phyloP scores from a whole-genome alignment of 92 coral and sea anemone species.

The Virgularia gustaviana region DNA sequence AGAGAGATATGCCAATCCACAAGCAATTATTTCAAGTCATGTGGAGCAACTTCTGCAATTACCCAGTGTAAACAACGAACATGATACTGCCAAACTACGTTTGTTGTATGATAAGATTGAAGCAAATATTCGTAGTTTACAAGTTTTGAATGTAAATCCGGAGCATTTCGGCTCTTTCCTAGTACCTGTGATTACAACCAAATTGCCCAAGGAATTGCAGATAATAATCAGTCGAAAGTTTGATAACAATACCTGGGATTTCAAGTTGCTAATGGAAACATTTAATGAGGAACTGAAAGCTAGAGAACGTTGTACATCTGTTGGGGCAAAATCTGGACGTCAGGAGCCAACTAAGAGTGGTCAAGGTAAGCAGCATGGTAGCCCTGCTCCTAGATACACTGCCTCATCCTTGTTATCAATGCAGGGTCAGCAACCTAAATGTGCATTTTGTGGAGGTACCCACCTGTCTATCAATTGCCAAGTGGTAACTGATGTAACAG shows the following conservation, averaged over 20 bases:
- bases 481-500: too few species aligned
- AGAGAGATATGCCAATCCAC: conserved; percentile 40
- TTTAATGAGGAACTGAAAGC: conserved; percentile 41
- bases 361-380: background rate
- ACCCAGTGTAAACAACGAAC: conserved; percentile 6
- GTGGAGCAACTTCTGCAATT: conserved; percentile 42
- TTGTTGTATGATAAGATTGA: conserved; percentile 33
- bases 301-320: conserved; percentile 41
- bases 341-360: background rate
- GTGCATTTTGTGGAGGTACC: background rate
- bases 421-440: background rate
- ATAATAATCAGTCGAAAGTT: conserved; percentile 45
- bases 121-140: conserved; percentile 32
- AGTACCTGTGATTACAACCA: conserved; percentile 35
- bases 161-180: conserved; percentile 44
- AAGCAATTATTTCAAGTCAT: conserved; percentile 45
- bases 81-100: conserved; percentile 29
- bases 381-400: background rate
- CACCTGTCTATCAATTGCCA: too few species aligned
- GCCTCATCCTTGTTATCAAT: background rate
- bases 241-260: conserved; percentile 29
- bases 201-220: conserved; percentile 45
- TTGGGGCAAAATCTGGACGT: background rate
- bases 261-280: conserved; percentile 15
- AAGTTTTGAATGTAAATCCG: conserved; percentile 26